Evolutionary conservation across 2,888 invertebrate species (phyloP).

Genomic region (Nomada ferruginata): DNA sequence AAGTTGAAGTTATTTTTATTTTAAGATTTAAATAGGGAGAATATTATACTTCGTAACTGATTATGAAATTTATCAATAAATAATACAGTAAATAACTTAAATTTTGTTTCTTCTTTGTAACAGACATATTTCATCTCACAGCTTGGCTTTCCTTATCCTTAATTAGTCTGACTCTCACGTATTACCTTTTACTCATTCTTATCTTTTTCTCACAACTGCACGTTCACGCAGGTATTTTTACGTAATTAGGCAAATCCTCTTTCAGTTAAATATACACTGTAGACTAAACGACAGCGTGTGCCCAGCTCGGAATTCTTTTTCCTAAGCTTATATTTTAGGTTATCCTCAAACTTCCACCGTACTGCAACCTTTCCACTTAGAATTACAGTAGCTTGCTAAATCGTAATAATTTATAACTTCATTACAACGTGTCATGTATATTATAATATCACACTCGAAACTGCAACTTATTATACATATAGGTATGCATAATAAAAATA

Average conservation of each 20-base stretch:
- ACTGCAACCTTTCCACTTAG: background rate
- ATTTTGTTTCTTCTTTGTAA: background rate
- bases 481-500: too few species aligned
- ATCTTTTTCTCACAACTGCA: background rate
- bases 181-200: background rate
- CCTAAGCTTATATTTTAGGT: background rate
- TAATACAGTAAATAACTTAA: background rate
- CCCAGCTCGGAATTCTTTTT: background rate
- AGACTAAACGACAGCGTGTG: background rate
- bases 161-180: background rate
- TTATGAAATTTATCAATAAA: too few species aligned
- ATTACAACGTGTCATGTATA: background rate
- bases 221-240: background rate
- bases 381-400: background rate
- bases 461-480: too few species aligned
- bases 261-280: constrained; percentile 1
- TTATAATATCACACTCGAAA: background rate
- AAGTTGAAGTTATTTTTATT: too few species aligned
- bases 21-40: too few species aligned
- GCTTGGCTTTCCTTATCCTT: background rate
- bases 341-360: background rate
- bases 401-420: background rate
- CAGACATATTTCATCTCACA: background rate
- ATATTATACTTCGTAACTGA: too few species aligned
- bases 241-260: constrained; percentile 7